Conservation (phyloP, 2,888 invertebrate genomes). For the Boloria euphrosyne region DNA sequence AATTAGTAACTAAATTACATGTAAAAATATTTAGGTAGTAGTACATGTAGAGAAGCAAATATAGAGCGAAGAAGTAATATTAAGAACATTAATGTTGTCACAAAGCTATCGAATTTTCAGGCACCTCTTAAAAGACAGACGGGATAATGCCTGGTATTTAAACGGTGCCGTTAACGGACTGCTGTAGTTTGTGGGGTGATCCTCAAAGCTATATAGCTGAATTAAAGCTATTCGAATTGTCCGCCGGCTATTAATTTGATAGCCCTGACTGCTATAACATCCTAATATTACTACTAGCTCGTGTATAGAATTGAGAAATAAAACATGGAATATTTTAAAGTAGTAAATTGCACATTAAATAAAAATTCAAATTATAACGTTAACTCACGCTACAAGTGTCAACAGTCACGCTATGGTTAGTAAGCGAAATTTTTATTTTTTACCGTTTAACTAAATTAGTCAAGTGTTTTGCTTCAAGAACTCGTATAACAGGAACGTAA, state of each 20-base stretch:
- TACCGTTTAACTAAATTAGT: conserved; percentile 20
- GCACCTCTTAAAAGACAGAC: conserved; percentile 37
- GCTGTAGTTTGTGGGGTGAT: conserved; percentile 49
- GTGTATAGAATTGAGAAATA: conserved; percentile 17
- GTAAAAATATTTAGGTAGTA: too few species aligned
- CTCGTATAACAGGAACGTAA: background rate
- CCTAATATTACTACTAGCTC: conserved; percentile 16
- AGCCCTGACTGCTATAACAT: conserved; percentile 33
- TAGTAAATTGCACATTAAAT: conserved; percentile 25
- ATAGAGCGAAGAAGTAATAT: background rate
- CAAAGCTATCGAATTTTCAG: conserved; percentile 29
- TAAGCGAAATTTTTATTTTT: conserved; percentile 20
- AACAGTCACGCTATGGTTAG: conserved; percentile 32
- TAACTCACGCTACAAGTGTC: conserved; percentile 29
- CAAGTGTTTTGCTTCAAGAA: conserved; percentile 6
- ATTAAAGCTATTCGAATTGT: conserved; percentile 60
- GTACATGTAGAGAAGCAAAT: too few species aligned
- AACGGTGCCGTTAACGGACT: conserved; percentile 42
- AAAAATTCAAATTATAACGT: conserved; percentile 30
- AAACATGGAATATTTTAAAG: conserved; percentile 14
- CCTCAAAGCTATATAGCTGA: conserved; percentile 51
- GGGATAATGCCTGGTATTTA: conserved; percentile 45
- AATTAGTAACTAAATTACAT: too few species aligned
- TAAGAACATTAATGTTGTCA: background rate
- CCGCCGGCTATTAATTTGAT: conserved; percentile 57